These are phyloP conservation scores for Crepidodera aurea DNA, from an alignment of 2,888 invertebrate genomes.

Conservation along the genomic window DNA sequence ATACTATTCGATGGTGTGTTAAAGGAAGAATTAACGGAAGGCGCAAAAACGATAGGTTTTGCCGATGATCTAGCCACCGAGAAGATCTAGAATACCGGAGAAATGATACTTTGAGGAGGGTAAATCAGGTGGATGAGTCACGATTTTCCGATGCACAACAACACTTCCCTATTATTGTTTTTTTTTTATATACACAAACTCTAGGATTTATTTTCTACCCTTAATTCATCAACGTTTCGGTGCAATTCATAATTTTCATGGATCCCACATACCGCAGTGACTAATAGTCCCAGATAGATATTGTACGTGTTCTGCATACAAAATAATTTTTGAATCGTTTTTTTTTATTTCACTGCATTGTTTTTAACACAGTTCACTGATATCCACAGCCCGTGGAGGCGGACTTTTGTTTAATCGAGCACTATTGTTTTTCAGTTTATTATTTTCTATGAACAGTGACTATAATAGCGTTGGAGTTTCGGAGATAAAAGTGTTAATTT, in stretches of 20 bases:
- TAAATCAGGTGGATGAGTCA: too few species aligned
- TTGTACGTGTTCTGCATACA: conserved; percentile 13
- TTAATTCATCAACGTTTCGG: too few species aligned
- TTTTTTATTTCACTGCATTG: conserved; percentile 10
- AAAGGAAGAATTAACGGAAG: too few species aligned
- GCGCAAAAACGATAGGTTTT: too few species aligned
- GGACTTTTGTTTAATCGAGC: conserved; percentile 24
- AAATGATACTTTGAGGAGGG: too few species aligned
- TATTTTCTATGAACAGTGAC: conserved; percentile 11
- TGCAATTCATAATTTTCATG: not conserved
- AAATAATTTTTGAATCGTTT: conserved; percentile 21
- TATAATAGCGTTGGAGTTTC: conserved; percentile 6
- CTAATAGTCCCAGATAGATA: not conserved
- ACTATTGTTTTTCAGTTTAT: conserved; percentile 26
- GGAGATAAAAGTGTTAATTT: conserved; percentile 1
- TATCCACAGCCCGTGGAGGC: conserved; percentile 19
- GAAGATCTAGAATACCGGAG: too few species aligned
- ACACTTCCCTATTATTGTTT: too few species aligned
- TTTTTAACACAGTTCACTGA: conserved; percentile 26
- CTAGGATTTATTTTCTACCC: too few species aligned
- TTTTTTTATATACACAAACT: too few species aligned
- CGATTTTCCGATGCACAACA: too few species aligned
- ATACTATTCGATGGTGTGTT: too few species aligned
- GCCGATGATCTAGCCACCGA: too few species aligned
- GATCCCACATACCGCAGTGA: not conserved